Evolutionary conservation across 1,140 invertebrate genomes (phyloP).

Genomic region (Geopemphigus sp.): DNA sequence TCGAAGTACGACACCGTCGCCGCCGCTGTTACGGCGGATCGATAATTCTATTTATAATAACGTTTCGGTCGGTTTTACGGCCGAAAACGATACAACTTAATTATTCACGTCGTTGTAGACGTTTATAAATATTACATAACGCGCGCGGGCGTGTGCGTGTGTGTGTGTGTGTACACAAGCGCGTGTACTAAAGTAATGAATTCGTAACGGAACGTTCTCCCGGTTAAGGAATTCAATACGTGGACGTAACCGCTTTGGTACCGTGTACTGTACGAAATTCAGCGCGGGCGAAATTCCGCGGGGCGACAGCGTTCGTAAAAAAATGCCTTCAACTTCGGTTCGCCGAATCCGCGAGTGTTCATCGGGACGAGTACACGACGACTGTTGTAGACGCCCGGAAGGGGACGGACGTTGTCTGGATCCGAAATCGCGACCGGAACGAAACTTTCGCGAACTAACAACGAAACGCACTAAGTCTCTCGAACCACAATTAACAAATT

Average conservation of each 20-base stretch:
- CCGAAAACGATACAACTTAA: not conserved
- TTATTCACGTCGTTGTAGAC: too few relatives aligned
- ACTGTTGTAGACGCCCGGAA: not conserved
- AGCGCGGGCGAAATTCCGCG: not conserved
- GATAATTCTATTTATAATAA: not conserved
- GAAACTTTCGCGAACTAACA: slow-evolving; percentile 5
- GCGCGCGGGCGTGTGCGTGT: too few relatives aligned
- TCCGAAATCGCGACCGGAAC: too few relatives aligned
- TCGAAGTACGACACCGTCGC: not conserved
- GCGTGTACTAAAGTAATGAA: not conserved
- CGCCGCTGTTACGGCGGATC: not conserved
- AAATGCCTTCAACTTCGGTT: not conserved
- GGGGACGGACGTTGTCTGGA: not conserved
- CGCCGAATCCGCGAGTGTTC: not conserved
- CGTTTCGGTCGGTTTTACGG: too few relatives aligned
- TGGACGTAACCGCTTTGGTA: not conserved
- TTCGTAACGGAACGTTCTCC: not conserved
- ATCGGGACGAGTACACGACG: not conserved
- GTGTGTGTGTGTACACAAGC: not conserved
- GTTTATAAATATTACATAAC: too few relatives aligned
- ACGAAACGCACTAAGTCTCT: slow-evolving; percentile 21
- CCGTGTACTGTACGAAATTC: not conserved
- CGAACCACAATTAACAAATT: slow-evolving; percentile 18
- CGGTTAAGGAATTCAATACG: not conserved
- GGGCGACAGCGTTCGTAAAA: too few relatives aligned